Base-by-base conservation (phyloP, 2,113 vertebrate species). In the Chinchilla lanigera region DNA sequence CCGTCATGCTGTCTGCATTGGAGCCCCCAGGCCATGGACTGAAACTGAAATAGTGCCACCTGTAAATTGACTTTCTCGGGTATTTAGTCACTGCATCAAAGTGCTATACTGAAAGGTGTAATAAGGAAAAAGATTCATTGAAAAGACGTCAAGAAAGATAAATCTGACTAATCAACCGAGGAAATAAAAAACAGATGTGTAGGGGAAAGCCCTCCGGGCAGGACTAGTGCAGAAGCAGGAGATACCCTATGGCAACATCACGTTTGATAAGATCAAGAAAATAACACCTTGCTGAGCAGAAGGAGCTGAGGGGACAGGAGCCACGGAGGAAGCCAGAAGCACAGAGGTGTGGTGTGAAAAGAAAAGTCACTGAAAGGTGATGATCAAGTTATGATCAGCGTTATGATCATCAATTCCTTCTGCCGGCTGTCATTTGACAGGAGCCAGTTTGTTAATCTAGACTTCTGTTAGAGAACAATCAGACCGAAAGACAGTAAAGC, bases 221-320 rank as follows among this genome's bases (percentile, higher is more conserved):
- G 28, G 8, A 86, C 0, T 5, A 26, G 52, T 9, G 0, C 1
- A 54, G 11, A 56, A 33, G 10, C 24, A 44, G 22, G 4, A 50
- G 35, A 13, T 60, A 2, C 12, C 47, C 22, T 47, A 12, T 26
- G 17, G 47, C 35, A 41, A 56, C 1, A 38, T 10, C 4, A 44
- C 3, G 7, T 4, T 28, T 26, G 50, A 5, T 30, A 41, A 52
- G 24, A 35, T 87, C 73, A 61, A 44, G 12, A 16, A 81, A 52
- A 9, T 13, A 3, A 71, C 3, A 26, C 11, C 0, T 7, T 33
- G 2, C 67, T 56, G 17, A 17, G 28, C 24, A 22, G 5, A 10
- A 58, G 3, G 56, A 78, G 3, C 22, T 50, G 61, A 1, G 16
- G 12, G 0, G 17, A 30, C 1, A 54, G 6, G 22, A 87, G 20